Base-by-base conservation (phyloP, 2,888 invertebrate species). In the Pseudolycoriella hygida region DNA sequence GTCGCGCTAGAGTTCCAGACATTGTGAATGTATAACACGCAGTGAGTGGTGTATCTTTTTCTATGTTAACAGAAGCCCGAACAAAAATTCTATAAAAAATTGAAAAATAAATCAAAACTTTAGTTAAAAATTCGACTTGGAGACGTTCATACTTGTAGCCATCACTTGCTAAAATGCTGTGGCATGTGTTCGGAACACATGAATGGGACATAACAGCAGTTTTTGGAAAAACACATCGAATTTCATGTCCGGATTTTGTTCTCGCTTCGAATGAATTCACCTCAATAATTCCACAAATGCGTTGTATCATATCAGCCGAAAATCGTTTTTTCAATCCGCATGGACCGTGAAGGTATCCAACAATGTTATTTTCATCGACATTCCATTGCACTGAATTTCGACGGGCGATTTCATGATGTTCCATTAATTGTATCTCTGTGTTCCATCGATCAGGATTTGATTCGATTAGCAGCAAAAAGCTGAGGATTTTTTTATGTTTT, bases 181-280 rank as follows among this genome's bases (percentile, higher is more conserved):
- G 83, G 12, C 77, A 74, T 40, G 85, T 82, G 58, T 88, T 88
- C 2, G 87, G 79, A 2, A 86, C 74, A 58, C 89, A 89, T 54
- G 74, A 79, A 60, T 89, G 88, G 0, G 86, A 83, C 52, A 86
- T 70, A 48, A 88, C 70, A 3, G 79, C 74, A 5, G 84, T 67
- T 47, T 72, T 74, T 0, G 87, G 85, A 60, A 81, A 88, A 14
- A 89, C 61, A 11, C 83, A 86, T 48, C 87, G 73, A 2, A 86
- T 70, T 15, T 74, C 70, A 56, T 73, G 74, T 1, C 82, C 44
- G 17, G 30, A 18, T 1, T 68, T 56, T 1, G 80, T 77, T 38
- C 80, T 73, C 1, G 83, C 75, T 60, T 87, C 85, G 51, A 84
- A 82, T 2, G 80, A 72, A 56, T 85, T 85, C 1, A 84, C 75